These are phyloP conservation scores for Archips xylosteana DNA, from an alignment of 2,888 invertebrate genomes.

Conservation along the genomic window DNA sequence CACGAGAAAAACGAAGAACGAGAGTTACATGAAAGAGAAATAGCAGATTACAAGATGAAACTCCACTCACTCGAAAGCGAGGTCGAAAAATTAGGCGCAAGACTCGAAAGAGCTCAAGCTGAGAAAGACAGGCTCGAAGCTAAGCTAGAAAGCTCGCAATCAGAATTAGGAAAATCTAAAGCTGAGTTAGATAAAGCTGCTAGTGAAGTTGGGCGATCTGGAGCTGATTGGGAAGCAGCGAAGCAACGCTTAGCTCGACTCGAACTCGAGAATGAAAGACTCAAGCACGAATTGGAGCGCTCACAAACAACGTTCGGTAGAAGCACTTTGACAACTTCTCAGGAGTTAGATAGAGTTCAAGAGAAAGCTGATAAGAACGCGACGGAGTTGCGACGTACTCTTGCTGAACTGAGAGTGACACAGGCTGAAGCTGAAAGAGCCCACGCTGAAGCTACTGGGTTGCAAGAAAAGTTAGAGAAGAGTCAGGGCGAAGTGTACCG, in stretches of 20 bases:
- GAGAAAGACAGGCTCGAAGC: slow-evolving; percentile 96
- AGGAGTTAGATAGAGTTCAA: slow-evolving; percentile 93
- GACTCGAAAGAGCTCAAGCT: slow-evolving; percentile 94
- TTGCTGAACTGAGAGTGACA: slow-evolving; percentile 95
- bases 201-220: slow-evolving; percentile 94
- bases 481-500: slow-evolving; percentile 98
- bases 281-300: slow-evolving; percentile 93
- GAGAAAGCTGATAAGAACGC: slow-evolving; percentile 94
- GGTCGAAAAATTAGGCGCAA: slow-evolving; percentile 94
- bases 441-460: slow-evolving; percentile 91
- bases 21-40: slow-evolving; percentile 96
- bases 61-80: slow-evolving; percentile 96
- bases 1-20: slow-evolving; percentile 98
- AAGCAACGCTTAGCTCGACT: slow-evolving; percentile 93
- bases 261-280: slow-evolving; percentile 95
- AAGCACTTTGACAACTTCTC: slow-evolving; percentile 92
- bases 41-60: slow-evolving; percentile 98
- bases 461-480: slow-evolving; percentile 97
- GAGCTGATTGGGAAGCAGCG: slow-evolving; percentile 95
- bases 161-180: slow-evolving; percentile 97
- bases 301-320: slow-evolving; percentile 94
- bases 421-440: slow-evolving; percentile 96
- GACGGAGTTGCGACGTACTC: slow-evolving; percentile 93
- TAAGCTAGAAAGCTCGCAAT: slow-evolving; percentile 96
- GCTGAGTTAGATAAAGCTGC: slow-evolving; percentile 97